A percentile compares a stretch with the other conserved stretches of the same genome.
Conservation (phyloP, 1,140 invertebrate species). For the Archivesica marissinica region DNA sequence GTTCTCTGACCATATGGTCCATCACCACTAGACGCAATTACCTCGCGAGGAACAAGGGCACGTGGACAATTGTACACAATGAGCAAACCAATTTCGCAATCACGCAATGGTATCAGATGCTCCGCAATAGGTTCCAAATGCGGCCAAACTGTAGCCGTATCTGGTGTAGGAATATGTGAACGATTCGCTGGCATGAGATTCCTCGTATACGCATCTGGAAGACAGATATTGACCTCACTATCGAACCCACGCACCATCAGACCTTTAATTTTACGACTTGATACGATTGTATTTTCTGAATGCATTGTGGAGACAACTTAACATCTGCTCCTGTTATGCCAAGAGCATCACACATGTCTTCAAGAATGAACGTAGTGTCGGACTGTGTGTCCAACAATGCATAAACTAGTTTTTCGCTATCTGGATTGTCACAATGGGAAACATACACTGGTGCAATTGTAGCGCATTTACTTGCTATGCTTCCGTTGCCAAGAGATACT, state of each 20-base stretch:
- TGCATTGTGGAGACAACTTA: not conserved
- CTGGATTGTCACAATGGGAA: not conserved
- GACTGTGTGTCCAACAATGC: constrained; percentile 29
- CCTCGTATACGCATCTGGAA: constrained; percentile 42
- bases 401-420: constrained; percentile 22
- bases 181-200: constrained; percentile 53
- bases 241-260: constrained; percentile 33
- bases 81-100: not conserved
- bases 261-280: constrained; percentile 30
- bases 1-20: constrained; percentile 20
- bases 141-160: constrained; percentile 11
- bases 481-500: not conserved
- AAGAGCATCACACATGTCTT: not conserved
- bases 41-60: not conserved
- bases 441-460: constrained; percentile 11
- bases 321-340: not conserved
- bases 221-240: not conserved
- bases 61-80: not conserved
- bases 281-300: constrained; percentile 1
- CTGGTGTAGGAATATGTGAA: constrained; percentile 39
- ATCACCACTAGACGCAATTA: not conserved
- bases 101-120: not conserved
- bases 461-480: not conserved
- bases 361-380: constrained; percentile 5
- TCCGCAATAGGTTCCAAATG: constrained; percentile 31